Evolutionary conservation across 2,797 vertebrate genomes (phyloP), one percentile per base, ranked within the genome.

Genomic region (Leptodactylus fallax): DNA sequence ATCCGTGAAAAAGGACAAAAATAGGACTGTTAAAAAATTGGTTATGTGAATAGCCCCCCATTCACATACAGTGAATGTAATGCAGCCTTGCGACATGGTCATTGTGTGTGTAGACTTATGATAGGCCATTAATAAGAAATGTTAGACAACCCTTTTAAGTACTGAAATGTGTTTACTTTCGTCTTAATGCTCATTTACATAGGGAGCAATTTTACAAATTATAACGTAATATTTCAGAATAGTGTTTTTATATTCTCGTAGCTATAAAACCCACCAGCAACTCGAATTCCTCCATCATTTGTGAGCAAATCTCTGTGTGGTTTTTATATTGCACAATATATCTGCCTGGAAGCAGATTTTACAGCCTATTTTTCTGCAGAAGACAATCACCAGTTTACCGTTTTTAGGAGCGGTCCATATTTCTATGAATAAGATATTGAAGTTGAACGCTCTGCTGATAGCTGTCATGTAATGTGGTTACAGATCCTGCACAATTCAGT

Each of bases 381-480:
- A 95, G 95, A 96, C 95, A 96, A 96, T 96, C 95, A 95, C 91
- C 92, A 19, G 3, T 89, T 92, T 91, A 90, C 93, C 91, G 94
- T 90, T 93, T 93, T 94, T 93, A 90, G 83, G 90, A 91, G 74
- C 90, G 88, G 91, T 91, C 92, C 88, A 87, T 93, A 92, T 93
- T 92, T 88, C 19, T 76, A 71, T 11, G 19, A 21, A 74, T 25
- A 19, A 49, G 45, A 60, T 11, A 21, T 60, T 19, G 45, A 27
- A 25, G 65, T 19, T 79, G 53, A 53, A 85, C 53, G 71, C 51
- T 23, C 80, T 81, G 80, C 67, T 85, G 27, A 19, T 74, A 58
- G 55, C 21, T 61, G 21, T 23, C 36, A 49, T 61, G 82, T 84
- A 14, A 25, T 61, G 21, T 60, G 9, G 13, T 25, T 16, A 76